phyloP scores from a whole-genome alignment of 2,888 invertebrate species.

The Caenorhabditis parvicauda region DNA sequence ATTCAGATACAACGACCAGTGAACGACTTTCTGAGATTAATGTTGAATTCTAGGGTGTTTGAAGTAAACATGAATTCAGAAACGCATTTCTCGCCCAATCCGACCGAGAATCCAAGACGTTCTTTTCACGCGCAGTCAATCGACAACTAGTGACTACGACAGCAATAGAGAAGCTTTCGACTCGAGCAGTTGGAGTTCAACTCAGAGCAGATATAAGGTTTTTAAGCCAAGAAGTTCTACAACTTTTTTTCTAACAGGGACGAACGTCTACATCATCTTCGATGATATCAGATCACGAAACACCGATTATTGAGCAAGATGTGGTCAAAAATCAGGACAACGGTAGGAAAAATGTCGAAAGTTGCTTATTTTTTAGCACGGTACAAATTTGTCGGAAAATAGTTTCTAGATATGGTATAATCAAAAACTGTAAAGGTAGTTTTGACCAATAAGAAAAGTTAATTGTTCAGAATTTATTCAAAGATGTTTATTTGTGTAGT shows the following conservation, averaged over 20 bases:
- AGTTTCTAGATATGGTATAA: no score
- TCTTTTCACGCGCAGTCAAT: constrained; percentile 42
- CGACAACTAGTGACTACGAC: constrained; percentile 54
- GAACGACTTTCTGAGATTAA: no score
- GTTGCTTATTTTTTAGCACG: no score
- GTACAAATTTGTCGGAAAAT: no score
- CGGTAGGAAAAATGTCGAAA: no score
- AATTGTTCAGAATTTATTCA: no score
- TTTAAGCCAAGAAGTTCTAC: background rate
- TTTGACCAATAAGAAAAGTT: no score
- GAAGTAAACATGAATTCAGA: constrained; percentile 20
- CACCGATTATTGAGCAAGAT: constrained; percentile 15
- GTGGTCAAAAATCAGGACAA: no score
- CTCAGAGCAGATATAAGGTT: constrained; percentile 28
- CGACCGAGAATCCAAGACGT: constrained; percentile 37
- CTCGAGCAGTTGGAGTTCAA: constrained; percentile 53
- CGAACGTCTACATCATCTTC: constrained; percentile 20
- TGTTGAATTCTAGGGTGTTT: constrained; percentile 9
- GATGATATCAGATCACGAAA: constrained; percentile 23
- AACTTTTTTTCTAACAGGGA: background rate
- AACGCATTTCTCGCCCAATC: constrained; percentile 14
- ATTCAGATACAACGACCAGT: no score
- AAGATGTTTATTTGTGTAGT: no score
- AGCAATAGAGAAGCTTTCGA: constrained; percentile 49
- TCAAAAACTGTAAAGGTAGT: no score